Conservation (phyloP, 2,888 invertebrate genomes). For the Aphodius granarius region DNA sequence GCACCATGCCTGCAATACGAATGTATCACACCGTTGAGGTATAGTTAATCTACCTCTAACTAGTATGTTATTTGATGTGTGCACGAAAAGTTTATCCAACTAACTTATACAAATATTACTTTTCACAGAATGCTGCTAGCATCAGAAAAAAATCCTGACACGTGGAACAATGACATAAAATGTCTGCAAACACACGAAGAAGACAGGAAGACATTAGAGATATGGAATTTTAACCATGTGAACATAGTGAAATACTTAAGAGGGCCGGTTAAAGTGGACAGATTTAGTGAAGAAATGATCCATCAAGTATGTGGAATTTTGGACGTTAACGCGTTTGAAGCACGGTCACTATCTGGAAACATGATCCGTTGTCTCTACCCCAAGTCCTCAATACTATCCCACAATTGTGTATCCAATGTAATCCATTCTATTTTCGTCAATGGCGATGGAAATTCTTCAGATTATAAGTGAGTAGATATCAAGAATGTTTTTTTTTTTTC, state of each 20-base stretch:
- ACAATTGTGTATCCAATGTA: conserved; percentile 82
- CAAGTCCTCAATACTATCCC: conserved; percentile 72
- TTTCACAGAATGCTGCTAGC: conserved; percentile 68
- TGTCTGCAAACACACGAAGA: conserved; percentile 74
- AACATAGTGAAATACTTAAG: conserved; percentile 77
- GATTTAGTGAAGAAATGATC: conserved; percentile 72
- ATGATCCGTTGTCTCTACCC: conserved; percentile 79
- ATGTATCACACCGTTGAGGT: conserved; percentile 78
- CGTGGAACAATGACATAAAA: conserved; percentile 71
- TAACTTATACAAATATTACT: too few species aligned
- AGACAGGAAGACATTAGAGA: conserved; percentile 60
- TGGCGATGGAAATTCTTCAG: conserved; percentile 20
- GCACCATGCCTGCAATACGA: conserved; percentile 70
- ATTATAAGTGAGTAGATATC: conserved; percentile 19
- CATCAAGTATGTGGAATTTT: conserved; percentile 79
- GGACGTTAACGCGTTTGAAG: conserved; percentile 79
- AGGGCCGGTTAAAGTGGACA: conserved; percentile 69
- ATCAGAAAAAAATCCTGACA: conserved; percentile 67
- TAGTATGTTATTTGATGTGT: too few species aligned
- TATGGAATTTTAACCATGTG: conserved; percentile 75
- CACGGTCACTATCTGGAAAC: conserved; percentile 67
- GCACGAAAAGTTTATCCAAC: too few species aligned
- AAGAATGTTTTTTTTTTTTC: too few species aligned
- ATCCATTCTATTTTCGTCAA: conserved; percentile 64
- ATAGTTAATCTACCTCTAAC: too few species aligned